phyloP scores from a whole-genome alignment of 2,113 vertebrate species.

The Petrocephalus microphthalmus region DNA sequence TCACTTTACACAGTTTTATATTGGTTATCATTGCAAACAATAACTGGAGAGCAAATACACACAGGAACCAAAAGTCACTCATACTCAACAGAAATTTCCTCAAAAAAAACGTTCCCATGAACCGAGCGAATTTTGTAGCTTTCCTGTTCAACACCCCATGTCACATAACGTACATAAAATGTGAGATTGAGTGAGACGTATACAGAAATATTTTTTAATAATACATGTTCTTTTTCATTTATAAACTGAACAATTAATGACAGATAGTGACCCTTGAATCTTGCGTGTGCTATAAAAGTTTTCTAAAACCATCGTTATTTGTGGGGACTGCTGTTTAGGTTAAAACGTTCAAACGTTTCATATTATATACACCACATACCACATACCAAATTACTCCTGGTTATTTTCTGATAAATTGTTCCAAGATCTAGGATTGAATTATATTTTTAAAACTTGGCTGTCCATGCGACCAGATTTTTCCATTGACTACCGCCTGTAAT shows the following conservation, averaged over 20 bases:
- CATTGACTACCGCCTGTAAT: neutral
- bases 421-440: neutral
- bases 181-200: neutral
- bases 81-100: neutral
- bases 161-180: neutral
- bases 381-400: too few species aligned
- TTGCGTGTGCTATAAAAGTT: neutral
- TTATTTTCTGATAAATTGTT: neutral
- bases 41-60: neutral
- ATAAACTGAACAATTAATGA: neutral
- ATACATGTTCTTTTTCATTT: neutral
- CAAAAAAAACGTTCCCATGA: neutral
- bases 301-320: neutral
- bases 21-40: neutral
- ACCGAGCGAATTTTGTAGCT: neutral
- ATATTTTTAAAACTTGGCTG: neutral
- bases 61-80: neutral
- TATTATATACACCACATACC: neutral
- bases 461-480: neutral
- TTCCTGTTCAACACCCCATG: neutral
- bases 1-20: neutral
- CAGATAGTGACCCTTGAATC: neutral
- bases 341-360: neutral
- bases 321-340: neutral
- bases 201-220: too few species aligned